Evolutionary conservation across 2,888 invertebrate genomes (phyloP).

Genomic region (Raillietiella orientalis): DNA sequence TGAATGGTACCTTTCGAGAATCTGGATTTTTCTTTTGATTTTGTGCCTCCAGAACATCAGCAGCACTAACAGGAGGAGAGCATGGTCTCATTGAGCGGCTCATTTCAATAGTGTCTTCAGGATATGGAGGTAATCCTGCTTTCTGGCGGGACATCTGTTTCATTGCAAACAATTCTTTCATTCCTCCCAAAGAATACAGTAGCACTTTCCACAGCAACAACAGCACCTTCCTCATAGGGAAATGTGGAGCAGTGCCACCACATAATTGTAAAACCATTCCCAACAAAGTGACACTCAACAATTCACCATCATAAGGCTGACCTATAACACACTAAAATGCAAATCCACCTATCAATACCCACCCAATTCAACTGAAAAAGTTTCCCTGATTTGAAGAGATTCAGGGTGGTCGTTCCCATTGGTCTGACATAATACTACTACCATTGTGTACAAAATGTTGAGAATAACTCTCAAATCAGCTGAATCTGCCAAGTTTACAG

Average conservation of each 20-base stretch:
- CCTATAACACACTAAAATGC: slow-evolving; percentile 9
- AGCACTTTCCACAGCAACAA: slow-evolving; percentile 82
- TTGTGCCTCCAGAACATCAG: slow-evolving; percentile 56
- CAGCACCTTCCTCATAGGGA: slow-evolving; percentile 92
- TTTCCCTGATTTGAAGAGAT: slow-evolving; percentile 1
- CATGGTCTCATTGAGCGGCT: slow-evolving; percentile 74
- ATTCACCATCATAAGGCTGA: slow-evolving; percentile 33
- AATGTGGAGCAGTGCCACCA: slow-evolving; percentile 78
- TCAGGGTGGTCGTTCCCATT: slow-evolving; percentile 11
- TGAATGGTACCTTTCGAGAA: too few relatives aligned
- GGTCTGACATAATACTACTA: slow-evolving; percentile 46
- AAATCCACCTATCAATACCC: neutral
- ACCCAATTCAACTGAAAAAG: neutral
- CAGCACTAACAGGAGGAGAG: slow-evolving; percentile 71
- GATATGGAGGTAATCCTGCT: slow-evolving; percentile 33
- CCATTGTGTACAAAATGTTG: slow-evolving; percentile 72
- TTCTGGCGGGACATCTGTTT: slow-evolving; percentile 26
- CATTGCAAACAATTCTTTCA: slow-evolving; percentile 38
- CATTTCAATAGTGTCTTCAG: slow-evolving; percentile 83
- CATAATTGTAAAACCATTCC: slow-evolving; percentile 91
- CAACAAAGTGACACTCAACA: slow-evolving; percentile 55
- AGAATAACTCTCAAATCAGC: slow-evolving; percentile 65
- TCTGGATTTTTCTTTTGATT: too few relatives aligned
- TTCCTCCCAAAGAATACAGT: slow-evolving; percentile 67
- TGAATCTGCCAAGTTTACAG: slow-evolving; percentile 62